Percentiles rank a stretch among this genome's conserved stretches.
These are phyloP conservation scores for Dorcus hopei DNA, from an alignment of 2,888 invertebrate species.

Conservation along the genomic window DNA sequence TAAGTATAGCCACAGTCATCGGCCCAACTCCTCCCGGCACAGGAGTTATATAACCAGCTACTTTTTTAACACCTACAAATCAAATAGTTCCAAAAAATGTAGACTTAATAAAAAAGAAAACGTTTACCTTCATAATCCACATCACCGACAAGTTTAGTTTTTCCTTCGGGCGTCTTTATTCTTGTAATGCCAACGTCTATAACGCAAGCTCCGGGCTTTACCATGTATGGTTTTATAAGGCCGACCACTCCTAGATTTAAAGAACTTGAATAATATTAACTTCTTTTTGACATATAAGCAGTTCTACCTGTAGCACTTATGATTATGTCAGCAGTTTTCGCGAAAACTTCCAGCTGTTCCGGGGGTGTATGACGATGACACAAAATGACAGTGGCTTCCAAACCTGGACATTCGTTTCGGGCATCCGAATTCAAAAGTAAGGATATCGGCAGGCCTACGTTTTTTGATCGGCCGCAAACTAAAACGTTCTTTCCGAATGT, in stretches of 20 bases:
- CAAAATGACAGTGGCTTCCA: constrained; percentile 86
- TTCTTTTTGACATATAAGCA: not conserved
- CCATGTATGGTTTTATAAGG: constrained; percentile 77
- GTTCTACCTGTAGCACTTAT: constrained; percentile 68
- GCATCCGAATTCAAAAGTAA: constrained; percentile 79
- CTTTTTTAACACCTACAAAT: constrained; percentile 65
- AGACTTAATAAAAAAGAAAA: not conserved
- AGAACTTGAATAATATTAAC: not conserved
- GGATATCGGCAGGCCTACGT: constrained; percentile 88
- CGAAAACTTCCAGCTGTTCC: constrained; percentile 67
- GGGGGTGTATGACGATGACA: constrained; percentile 86
- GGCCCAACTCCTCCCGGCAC: constrained; percentile 93
- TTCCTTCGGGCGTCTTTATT: constrained; percentile 62
- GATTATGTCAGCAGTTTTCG: constrained; percentile 73
- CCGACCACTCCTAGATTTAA: constrained; percentile 64
- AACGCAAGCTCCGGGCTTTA: constrained; percentile 83
- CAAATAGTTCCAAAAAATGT: not conserved
- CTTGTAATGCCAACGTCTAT: constrained; percentile 88
- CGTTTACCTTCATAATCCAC: constrained; percentile 77
- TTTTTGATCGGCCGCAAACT: constrained; percentile 86
- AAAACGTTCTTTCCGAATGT: constrained; percentile 86
- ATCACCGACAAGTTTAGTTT: constrained; percentile 78
- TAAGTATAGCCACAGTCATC: constrained; percentile 91
- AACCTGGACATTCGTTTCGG: constrained; percentile 64
- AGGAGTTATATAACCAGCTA: constrained; percentile 83